phyloP scores from a whole-genome alignment of 1,140 invertebrate species.

The Capitella teleta region DNA sequence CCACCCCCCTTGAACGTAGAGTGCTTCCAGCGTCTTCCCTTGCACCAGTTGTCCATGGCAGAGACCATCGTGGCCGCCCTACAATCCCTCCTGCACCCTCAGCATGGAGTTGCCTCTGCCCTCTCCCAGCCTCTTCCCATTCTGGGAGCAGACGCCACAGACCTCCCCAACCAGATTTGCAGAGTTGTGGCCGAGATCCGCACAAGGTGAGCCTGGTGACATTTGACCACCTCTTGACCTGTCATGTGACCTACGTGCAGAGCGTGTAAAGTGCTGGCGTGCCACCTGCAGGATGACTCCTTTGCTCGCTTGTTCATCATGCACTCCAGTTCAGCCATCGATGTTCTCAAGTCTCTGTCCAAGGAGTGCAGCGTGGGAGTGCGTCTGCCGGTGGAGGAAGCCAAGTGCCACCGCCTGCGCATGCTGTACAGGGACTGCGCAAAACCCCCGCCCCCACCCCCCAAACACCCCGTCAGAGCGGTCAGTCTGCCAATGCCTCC shows the following conservation, averaged over 20 bases:
- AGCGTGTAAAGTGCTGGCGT: conserved; percentile 33
- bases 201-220: conserved; percentile 16
- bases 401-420: conserved; percentile 31
- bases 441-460: conserved; percentile 39
- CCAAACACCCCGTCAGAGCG: conserved; percentile 14
- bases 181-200: conserved; percentile 38
- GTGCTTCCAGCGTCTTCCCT: conserved; percentile 14
- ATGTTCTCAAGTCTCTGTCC: conserved; percentile 38
- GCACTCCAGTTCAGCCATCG: conserved; percentile 25
- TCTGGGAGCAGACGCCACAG: conserved; percentile 25
- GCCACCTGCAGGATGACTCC: conserved; percentile 27
- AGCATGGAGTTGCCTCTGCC: conserved; percentile 19
- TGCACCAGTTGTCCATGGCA: conserved; percentile 25
- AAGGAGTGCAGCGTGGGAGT: conserved; percentile 37
- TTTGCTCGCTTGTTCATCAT: conserved; percentile 37
- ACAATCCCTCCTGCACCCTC: conserved; percentile 25
- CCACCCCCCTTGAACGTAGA: background rate
- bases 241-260: conserved; percentile 12
- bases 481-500: too few relatives aligned
- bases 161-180: conserved; percentile 30
- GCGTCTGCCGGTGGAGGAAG: conserved; percentile 27
- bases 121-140: conserved; percentile 26
- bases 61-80: conserved; percentile 32
- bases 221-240: background rate
- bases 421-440: conserved; percentile 42